phyloP scores from a whole-genome alignment of 2,113 vertebrate species.

The Acrocephalus arundinaceus region DNA sequence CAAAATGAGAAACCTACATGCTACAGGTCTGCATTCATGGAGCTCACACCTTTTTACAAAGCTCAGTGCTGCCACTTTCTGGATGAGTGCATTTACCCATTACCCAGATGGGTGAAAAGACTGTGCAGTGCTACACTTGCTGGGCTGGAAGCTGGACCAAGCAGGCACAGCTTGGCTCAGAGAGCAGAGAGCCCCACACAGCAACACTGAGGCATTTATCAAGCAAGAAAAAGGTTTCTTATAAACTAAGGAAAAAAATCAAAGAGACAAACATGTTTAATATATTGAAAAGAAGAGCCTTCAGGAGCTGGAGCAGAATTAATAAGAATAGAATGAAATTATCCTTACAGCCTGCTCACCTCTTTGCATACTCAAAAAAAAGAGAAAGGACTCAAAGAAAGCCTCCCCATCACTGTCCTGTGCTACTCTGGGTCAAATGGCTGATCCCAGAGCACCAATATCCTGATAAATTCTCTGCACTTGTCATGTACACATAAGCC shows the following conservation, averaged over 20 bases:
- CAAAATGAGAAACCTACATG: background rate
- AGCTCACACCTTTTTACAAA: background rate
- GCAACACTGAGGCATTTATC: rapidly evolving
- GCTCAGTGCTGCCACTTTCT: background rate
- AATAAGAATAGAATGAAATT: background rate
- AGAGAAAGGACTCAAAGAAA: background rate
- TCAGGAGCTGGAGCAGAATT: background rate
- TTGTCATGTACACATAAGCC: background rate
- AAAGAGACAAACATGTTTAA: background rate
- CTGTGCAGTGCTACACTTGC: background rate
- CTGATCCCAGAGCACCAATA: background rate
- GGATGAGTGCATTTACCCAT: background rate
- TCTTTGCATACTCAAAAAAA: background rate
- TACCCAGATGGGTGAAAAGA: background rate
- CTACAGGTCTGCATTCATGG: background rate
- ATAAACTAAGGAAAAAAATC: background rate
- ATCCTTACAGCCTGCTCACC: background rate
- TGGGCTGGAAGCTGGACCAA: background rate
- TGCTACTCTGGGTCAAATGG: background rate
- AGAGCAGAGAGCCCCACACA: background rate
- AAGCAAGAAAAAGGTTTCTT: background rate
- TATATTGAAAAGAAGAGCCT: background rate
- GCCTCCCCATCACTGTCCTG: background rate
- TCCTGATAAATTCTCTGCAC: background rate
- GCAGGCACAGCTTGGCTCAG: background rate